Conservation (phyloP, 2,797 vertebrate species). For the Macropodus opercularis region DNA sequence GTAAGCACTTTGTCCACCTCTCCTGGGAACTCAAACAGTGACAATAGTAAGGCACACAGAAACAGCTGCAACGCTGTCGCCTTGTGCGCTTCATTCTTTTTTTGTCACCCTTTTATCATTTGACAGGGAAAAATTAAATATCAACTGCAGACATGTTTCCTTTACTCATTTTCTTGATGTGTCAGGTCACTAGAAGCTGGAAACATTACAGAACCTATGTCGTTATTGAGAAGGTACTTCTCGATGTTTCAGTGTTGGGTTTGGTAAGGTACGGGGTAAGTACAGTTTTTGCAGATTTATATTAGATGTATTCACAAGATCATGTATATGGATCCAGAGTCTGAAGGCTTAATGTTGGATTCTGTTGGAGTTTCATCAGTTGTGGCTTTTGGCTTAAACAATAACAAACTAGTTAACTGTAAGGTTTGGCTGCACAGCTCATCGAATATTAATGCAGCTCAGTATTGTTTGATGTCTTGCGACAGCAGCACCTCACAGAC, state of each 20-base stretch:
- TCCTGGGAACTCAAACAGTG: slow-evolving; percentile 79
- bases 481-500: no score
- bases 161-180: slow-evolving; percentile 7
- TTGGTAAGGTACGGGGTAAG: background rate
- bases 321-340: background rate
- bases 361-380: no score
- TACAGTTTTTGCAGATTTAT: slow-evolving; percentile 15
- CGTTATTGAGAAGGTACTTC: background rate
- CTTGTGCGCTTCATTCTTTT: slow-evolving; percentile 27
- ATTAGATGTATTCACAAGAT: background rate
- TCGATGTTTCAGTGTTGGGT: background rate
- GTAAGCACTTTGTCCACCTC: slow-evolving; percentile 73
- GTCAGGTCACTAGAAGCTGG: background rate
- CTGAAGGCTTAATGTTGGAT: background rate
- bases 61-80: slow-evolving; percentile 65
- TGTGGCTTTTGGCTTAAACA: no score
- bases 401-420: no score
- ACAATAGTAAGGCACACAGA: slow-evolving; percentile 55
- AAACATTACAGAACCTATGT: background rate
- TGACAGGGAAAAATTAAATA: slow-evolving; percentile 31
- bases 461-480: no score
- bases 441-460: no score
- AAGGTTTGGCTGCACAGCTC: no score
- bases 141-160: slow-evolving; percentile 22
- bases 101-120: slow-evolving; percentile 41